Conservation (phyloP, 1,140 invertebrate genomes). For the Colletes latitarsis region DNA sequence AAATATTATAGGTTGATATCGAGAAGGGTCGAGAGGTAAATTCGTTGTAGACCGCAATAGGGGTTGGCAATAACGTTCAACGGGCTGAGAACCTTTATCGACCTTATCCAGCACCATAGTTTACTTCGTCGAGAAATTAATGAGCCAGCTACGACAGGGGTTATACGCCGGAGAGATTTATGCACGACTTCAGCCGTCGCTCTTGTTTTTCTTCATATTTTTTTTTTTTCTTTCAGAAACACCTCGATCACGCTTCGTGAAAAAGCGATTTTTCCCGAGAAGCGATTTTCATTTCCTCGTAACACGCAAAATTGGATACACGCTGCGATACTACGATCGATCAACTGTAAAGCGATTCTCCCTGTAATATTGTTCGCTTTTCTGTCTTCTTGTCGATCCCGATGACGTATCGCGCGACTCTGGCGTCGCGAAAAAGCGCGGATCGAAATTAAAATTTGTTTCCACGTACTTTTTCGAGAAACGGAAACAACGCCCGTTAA, state of each 20-base stretch:
- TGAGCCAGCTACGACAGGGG: conserved; percentile 7
- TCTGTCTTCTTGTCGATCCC: not conserved
- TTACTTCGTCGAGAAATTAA: conserved; percentile 27
- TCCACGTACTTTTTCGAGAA: no score
- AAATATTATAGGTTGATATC: not conserved
- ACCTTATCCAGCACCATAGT: conserved; percentile 14
- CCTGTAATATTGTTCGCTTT: not conserved
- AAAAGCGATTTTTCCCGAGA: conserved; percentile 14
- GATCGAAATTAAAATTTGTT: no score
- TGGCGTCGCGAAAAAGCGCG: not conserved
- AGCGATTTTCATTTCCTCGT: not conserved
- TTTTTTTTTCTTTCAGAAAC: not conserved
- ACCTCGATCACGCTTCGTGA: not conserved
- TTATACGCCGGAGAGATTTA: conserved; percentile 17
- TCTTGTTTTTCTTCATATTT: not conserved
- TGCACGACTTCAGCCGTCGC: not conserved
- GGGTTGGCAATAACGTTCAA: not conserved
- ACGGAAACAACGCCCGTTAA: no score
- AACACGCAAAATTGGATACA: conserved; percentile 7
- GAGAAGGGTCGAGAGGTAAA: not conserved
- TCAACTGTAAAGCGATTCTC: not conserved
- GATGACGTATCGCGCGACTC: not conserved
- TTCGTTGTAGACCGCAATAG: not conserved
- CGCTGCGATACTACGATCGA: not conserved
- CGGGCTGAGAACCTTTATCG: conserved; percentile 21